These are phyloP conservation scores for Apotomis betuletana DNA, from an alignment of 2,888 invertebrate species.

Conservation along the genomic window DNA sequence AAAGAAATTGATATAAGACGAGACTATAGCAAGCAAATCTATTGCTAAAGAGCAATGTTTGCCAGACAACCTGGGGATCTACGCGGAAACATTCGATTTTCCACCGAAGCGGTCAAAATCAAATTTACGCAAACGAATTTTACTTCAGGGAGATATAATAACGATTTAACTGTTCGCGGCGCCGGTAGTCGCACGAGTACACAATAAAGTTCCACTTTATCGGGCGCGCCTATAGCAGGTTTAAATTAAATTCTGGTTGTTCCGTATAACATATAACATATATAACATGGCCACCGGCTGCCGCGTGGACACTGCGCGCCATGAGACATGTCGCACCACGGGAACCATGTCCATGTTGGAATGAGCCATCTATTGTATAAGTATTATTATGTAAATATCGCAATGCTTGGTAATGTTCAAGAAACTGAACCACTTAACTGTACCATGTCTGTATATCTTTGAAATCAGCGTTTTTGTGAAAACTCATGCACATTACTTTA, in stretches of 20 bases:
- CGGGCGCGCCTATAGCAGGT: constrained; percentile 19
- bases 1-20: too few species aligned
- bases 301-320: not conserved
- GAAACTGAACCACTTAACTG: too few species aligned
- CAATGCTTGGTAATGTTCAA: too few species aligned
- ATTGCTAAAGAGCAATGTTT: too few species aligned
- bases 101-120: not conserved
- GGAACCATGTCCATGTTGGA: not conserved
- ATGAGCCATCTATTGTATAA: too few species aligned
- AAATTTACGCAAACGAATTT: not conserved
- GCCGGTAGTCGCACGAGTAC: constrained; percentile 5
- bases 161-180: constrained; percentile 20
- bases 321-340: not conserved
- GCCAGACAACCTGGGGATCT: too few species aligned
- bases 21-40: too few species aligned
- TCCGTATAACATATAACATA: too few species aligned
- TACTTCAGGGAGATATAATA: constrained; percentile 10
- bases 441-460: too few species aligned
- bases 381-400: too few species aligned
- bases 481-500: too few species aligned
- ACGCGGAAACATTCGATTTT: not conserved
- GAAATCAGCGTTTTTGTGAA: too few species aligned
- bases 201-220: constrained; percentile 33
- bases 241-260: constrained; percentile 36
- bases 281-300: constrained; percentile 33